Evolutionary conservation across 1,140 invertebrate genomes (phyloP).

Genomic region (Sesamia nonagrioides): DNA sequence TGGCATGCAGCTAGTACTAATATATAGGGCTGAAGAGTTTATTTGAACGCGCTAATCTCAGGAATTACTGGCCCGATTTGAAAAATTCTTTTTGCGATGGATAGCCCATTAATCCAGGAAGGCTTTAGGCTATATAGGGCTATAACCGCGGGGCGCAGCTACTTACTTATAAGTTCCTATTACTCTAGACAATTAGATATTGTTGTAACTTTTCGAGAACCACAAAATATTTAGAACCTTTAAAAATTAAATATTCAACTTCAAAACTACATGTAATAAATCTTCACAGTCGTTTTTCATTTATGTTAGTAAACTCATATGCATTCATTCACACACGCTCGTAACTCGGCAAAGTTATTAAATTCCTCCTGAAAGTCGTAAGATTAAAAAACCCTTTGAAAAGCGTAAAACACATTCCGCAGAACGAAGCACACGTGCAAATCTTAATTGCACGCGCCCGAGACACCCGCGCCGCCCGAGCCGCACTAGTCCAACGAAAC

Average conservation of each 20-base stretch:
- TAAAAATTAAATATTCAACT: neutral
- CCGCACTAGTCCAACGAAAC: slow-evolving; percentile 51
- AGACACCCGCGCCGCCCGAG: slow-evolving; percentile 15
- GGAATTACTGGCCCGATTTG: no score
- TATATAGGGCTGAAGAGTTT: no score
- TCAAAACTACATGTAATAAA: slow-evolving; percentile 5
- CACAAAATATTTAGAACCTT: neutral
- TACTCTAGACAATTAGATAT: no score
- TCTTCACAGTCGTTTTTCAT: slow-evolving; percentile 5
- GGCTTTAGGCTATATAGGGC: no score
- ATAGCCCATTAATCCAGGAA: no score
- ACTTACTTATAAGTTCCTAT: no score
- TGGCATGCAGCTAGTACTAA: no score
- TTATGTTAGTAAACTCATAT: slow-evolving; percentile 19
- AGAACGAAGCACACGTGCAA: slow-evolving; percentile 55
- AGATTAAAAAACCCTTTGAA: slow-evolving; percentile 55
- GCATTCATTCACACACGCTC: neutral
- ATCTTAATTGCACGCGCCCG: slow-evolving; percentile 60
- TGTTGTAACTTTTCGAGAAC: neutral
- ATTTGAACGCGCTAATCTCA: no score
- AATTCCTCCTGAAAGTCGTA: slow-evolving; percentile 50
- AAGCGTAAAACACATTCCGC: slow-evolving; percentile 57
- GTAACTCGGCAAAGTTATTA: slow-evolving; percentile 50
- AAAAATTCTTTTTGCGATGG: no score
- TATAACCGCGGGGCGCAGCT: no score